Percentiles rank a stretch among this genome's conserved stretches.
Conservation (phyloP, 2,113 vertebrate genomes). For the Rhinolophus ferrumequinum region DNA sequence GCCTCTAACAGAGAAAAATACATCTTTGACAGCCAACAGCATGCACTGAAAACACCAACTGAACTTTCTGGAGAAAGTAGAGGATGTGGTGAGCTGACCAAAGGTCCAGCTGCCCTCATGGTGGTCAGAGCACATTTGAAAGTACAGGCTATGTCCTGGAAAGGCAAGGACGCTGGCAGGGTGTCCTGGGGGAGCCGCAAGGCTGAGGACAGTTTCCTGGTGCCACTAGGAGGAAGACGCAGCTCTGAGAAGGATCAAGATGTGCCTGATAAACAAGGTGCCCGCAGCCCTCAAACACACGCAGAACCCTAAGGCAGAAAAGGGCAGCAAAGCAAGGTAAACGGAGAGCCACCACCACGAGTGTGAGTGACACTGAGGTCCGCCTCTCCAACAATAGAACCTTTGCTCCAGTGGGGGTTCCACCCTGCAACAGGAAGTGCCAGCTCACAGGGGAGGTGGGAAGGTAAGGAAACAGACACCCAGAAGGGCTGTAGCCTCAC, state of each 20-base stretch:
- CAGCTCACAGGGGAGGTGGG: background rate
- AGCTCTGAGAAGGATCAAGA: background rate
- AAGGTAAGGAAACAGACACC: background rate
- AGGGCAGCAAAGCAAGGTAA: background rate
- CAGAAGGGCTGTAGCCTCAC: background rate
- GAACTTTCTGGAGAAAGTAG: background rate
- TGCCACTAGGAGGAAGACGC: background rate
- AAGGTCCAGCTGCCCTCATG: background rate
- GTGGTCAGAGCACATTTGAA: background rate
- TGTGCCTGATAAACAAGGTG: background rate
- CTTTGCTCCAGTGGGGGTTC: background rate
- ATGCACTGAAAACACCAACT: background rate
- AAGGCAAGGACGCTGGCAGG: background rate
- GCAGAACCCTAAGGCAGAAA: background rate
- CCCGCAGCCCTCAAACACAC: background rate
- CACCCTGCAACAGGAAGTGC: constrained; percentile 38
- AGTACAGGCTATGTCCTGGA: background rate
- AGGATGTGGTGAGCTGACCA: background rate
- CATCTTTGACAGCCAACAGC: fast-evolving
- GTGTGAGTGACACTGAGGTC: background rate
- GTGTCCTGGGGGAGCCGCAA: background rate
- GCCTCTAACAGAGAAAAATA: background rate
- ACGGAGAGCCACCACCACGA: fast-evolving
- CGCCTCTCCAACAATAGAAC: background rate
- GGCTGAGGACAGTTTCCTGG: background rate